A percentile compares a stretch with the other conserved stretches of the same genome.
Evolutionary conservation across 2,888 invertebrate genomes (phyloP).

Genomic region (Didymodactylos carnosus): DNA sequence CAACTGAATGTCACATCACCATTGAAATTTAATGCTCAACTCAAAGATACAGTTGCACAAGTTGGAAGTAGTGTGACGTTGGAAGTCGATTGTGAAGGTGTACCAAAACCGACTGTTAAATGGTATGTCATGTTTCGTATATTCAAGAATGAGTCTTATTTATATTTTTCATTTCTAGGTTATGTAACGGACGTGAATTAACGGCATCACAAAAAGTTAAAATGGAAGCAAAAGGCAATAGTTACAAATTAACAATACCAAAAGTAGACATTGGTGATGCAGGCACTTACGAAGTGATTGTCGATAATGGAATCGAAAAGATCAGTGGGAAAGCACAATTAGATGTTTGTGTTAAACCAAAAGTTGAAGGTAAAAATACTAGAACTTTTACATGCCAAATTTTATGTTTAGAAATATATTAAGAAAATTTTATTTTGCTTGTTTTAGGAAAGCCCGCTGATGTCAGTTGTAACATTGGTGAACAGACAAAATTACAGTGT

Average conservation of each 20-base stretch:
- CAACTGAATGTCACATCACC: background rate
- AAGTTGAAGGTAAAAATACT: conserved; percentile 20
- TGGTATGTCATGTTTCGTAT: background rate
- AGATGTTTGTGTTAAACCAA: conserved; percentile 24
- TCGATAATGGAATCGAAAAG: conserved; percentile 26
- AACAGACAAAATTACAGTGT: background rate
- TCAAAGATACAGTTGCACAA: background rate
- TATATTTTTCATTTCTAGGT: background rate
- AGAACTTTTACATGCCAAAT: too few species aligned
- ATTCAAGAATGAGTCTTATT: background rate
- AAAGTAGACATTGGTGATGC: conserved; percentile 3
- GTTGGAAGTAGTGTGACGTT: background rate
- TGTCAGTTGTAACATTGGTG: conserved; percentile 1
- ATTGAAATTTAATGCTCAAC: background rate
- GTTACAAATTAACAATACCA: background rate
- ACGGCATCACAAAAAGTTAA: background rate
- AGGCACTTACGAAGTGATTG: background rate
- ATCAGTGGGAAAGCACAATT: conserved; percentile 30
- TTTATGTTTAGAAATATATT: background rate
- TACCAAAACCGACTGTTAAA: conserved; percentile 13
- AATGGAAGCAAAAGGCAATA: background rate
- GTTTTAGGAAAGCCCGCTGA: background rate
- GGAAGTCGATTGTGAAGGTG: conserved; percentile 8
- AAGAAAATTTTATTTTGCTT: background rate
- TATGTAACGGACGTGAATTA: background rate